Evolutionary conservation across 2,888 invertebrate genomes (phyloP), one percentile per base, ranked within the genome.

Genomic region (Agrotis clavis): DNA sequence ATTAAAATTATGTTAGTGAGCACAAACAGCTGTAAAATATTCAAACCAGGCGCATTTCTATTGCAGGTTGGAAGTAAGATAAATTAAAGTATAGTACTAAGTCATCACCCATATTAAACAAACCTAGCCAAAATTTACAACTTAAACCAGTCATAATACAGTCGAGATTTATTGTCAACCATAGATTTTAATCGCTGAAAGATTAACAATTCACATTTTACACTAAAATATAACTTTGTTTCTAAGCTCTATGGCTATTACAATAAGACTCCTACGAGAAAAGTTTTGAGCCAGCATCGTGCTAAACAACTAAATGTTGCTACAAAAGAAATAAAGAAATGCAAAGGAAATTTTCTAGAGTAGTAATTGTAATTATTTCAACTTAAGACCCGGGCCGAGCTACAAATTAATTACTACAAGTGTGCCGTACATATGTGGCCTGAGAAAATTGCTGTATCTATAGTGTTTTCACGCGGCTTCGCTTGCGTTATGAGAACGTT

Each of bases 281-380:
- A 35, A 60, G 61, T 69, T 66, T 45, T n/a, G 45, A 19, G 53
- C 7, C 21, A 48, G 21, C 19, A 50, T 16, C n/a, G 41, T 30
- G 51, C 47, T 54, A 48, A 47, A 67, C 35, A 75, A 59, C 45
- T 35, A 54, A 62, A 74, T 56, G 41, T 67, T 57, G 21, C 51
- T 65, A 63, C 25, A 48, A 57, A 25, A 50, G 30, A 35, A 53
- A 30, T 25, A 50, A 73, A 63, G 35, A 35, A 35, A 35, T 35
- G 21, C 7, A 48, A 71, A 48, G 41, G 3, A 45, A 56, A 35
- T 11, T 18, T 50, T 60, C 18, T 21, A 25, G 48, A 51, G 41
- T 48, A 67, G 35, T 5, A 41, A 21, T 35, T 50, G 61, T 67
- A 80, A 71, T 66, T 61, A 65, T 71, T 76, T 80, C 30, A 61